A percentile compares a stretch with the other conserved stretches of the same genome.
These are phyloP conservation scores for Nasonia oneida DNA, from an alignment of 2,888 invertebrate genomes.

Conservation along the genomic window DNA sequence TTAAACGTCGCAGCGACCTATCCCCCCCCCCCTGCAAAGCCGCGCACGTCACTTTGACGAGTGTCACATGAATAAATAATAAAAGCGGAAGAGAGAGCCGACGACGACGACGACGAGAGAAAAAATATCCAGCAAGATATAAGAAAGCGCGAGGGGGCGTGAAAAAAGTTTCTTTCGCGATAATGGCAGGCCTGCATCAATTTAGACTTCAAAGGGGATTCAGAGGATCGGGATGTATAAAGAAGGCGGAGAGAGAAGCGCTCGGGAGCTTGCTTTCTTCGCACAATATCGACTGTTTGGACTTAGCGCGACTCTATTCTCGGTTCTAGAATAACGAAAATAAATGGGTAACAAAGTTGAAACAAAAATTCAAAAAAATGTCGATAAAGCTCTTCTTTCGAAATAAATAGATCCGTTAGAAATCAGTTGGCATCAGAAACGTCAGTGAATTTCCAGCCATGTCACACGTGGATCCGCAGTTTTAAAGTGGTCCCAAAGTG, in stretches of 20 bases:
- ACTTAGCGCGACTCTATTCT: neutral
- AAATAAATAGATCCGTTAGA: neutral
- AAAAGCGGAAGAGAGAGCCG: conserved; percentile 59
- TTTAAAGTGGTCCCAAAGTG: conserved; percentile 77
- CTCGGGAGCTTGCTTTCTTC: neutral
- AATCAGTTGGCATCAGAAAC: neutral
- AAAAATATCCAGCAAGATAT: conserved; percentile 29
- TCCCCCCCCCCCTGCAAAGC: neutral
- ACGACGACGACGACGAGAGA: neutral
- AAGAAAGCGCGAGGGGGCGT: conserved; percentile 54
- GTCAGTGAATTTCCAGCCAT: conserved; percentile 1
- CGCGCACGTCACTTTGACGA: conserved; percentile 65
- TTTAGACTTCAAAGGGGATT: conserved; percentile 73
- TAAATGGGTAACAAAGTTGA: neutral
- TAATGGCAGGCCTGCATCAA: conserved; percentile 73
- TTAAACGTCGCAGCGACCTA: conserved; percentile 35
- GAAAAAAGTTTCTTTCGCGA: conserved; percentile 64
- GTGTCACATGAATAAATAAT: conserved; percentile 62
- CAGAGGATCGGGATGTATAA: conserved; percentile 66
- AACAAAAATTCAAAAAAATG: neutral
- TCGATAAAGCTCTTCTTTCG: neutral
- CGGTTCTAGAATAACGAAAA: neutral
- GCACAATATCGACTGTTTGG: conserved; percentile 1
- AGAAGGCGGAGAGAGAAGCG: neutral
- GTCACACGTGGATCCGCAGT: conserved; percentile 25